Base-by-base conservation (phyloP, 1,140 invertebrate genomes). In the Laupala kohalensis region DNA sequence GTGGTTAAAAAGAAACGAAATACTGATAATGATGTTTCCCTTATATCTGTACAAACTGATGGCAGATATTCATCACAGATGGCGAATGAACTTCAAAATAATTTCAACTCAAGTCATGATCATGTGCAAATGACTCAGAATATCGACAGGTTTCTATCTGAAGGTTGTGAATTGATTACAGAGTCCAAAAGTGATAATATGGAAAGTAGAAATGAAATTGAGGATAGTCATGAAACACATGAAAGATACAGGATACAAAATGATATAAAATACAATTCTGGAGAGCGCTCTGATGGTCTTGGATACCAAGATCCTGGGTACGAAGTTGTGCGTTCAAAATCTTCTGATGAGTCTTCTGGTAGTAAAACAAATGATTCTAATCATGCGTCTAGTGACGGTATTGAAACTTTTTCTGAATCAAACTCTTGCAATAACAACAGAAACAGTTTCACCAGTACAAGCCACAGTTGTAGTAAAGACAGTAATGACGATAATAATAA, bases 1-100 rank as follows among this genome's bases (percentile, higher is more conserved):
- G 92, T 93, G 0, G 86, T 88, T 76, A 90, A 91, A 76, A 88
- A 87, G 77, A 83, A 84, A 26, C 83, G 84, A 75, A 73, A 76
- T 70, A 25, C 72, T 23, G 28, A 64, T 12, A 76, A 69, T 79
- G 77, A 74, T 69, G 79, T 37, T 80, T 78, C 75, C 74, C 77
- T 73, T 80, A 74, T 73, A 84, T 77, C 19, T 73, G 73, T 72
- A 24, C 19, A 28, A 62, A 74, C 75, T 64, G 65, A 72, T 25
- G 28, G 37, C 12, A 26, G 72, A 63, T 63, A 75, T 37, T 25
- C 15, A 5, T 25, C 24, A n/a, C 26, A 68, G n/a, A n/a, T n/a
- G n/a, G n/a, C n/a, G n/a, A n/a, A n/a, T n/a, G n/a, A n/a, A n/a
- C n/a, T n/a, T n/a, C n/a, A n/a, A n/a, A 27, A 28, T 5, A 37